Evolutionary conservation across 2,797 vertebrate genomes (phyloP), one percentile per base, ranked within the genome.

Genomic region (Acanthurus leucopareius): DNA sequence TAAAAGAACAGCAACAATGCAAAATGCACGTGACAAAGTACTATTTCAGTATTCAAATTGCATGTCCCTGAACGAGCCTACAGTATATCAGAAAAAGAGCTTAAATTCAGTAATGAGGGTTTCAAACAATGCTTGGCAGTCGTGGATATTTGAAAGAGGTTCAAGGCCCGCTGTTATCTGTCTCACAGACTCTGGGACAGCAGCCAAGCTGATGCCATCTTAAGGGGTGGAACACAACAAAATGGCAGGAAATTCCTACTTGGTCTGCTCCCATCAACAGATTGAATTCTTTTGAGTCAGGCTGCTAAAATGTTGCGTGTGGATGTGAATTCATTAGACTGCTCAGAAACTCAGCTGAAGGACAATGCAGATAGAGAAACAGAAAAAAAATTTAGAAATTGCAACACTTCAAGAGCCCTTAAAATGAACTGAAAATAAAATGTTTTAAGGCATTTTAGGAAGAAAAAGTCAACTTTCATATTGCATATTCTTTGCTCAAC

Each of bases 231-330:
- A 94, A 93, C 83, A 73, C 84, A 88, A 80, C 83, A 90, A 95
- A 95, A 95, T 94, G 79, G 88, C 90, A 91, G 95, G 94, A 95
- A 95, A 95, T 95, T 94, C 94, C 94, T 84, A 78, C 79, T 93
- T 77, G 77, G 75, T 90, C 86, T 75, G 79, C 80, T 90, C 83
- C 86, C 85, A 88, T 76, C 83, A 82, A 75, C 61, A 80, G 66
- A 84, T 88, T 74, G 84, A 77, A 89, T 86, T 79, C 60, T 88
- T 91, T 73, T 51, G 84, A 90, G 83, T 77, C 74, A 68, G 65
- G 75, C 84, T 48, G 49, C 69, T 68, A 44, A 87, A 86, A 74
- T 68, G 75, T 77, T 88, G 70, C 10, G 77, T 57, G 68, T 81
- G 69, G 62, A 82, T 75, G 45, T 47, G 35, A 53, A 61, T 51